Evolutionary conservation across 2,888 invertebrate genomes (phyloP).

Genomic region (Callimorpha dominula): DNA sequence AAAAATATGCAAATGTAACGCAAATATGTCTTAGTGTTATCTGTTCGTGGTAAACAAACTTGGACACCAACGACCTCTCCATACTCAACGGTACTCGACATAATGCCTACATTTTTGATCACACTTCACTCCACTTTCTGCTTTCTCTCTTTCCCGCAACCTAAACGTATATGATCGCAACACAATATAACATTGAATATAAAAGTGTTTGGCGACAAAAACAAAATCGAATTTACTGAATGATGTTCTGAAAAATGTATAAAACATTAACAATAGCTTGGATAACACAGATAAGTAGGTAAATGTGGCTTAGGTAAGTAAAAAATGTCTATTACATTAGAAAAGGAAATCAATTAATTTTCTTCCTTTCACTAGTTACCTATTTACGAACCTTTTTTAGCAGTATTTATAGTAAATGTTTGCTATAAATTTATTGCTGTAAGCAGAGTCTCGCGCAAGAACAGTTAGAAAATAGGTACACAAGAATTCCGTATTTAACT

Average conservation of each 20-base stretch:
- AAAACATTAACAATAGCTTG: conserved; percentile 27
- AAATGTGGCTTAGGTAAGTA: conserved; percentile 30
- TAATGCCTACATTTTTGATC: conserved; percentile 50
- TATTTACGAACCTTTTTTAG: conserved; percentile 37
- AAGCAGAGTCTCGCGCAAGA: conserved; percentile 51
- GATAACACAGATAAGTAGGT: conserved; percentile 42
- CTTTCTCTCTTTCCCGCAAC: conserved; percentile 25
- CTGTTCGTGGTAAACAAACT: conserved; percentile 60
- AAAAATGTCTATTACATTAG: conserved; percentile 25
- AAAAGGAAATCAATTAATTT: conserved; percentile 46
- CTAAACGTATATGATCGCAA: conserved; percentile 24
- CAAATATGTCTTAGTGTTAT: conserved; percentile 63
- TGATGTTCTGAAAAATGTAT: conserved; percentile 22
- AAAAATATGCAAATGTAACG: conserved; percentile 71
- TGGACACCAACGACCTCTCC: conserved; percentile 54
- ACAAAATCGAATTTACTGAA: conserved; percentile 35
- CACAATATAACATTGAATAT: conserved; percentile 16
- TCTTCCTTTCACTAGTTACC: conserved; percentile 47
- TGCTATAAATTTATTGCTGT: conserved; percentile 44
- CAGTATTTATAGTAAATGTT: conserved; percentile 32
- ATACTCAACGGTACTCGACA: conserved; percentile 64
- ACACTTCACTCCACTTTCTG: conserved; percentile 38
- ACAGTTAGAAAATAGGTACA: conserved; percentile 69
- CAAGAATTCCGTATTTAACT: conserved; percentile 81
- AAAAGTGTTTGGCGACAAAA: conserved; percentile 37